phyloP scores from a whole-genome alignment of 2,888 invertebrate genomes.

The Amiota mariae region DNA sequence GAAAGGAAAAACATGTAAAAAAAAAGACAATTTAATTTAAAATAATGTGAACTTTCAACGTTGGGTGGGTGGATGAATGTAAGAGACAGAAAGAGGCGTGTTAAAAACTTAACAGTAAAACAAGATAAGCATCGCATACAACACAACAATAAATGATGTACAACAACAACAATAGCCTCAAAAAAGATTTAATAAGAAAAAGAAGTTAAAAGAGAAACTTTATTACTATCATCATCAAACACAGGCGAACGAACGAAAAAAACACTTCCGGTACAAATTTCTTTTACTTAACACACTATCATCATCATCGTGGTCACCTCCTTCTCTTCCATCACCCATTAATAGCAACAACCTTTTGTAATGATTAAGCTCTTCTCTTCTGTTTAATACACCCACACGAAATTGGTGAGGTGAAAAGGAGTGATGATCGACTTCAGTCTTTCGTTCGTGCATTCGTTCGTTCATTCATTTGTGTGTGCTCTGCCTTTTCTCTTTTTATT shows the following conservation, averaged over 20 bases:
- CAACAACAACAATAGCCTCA: background rate
- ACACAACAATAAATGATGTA: slow-evolving; percentile 35
- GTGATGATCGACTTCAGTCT: background rate
- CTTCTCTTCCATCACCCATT: too few relatives aligned
- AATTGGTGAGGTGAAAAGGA: background rate
- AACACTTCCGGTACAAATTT: slow-evolving; percentile 57
- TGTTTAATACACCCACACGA: background rate
- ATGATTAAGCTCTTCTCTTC: background rate
- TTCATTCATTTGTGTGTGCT: background rate
- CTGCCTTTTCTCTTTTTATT: background rate
- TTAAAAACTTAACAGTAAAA: background rate
- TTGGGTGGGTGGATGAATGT: slow-evolving; percentile 42
- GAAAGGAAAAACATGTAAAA: slow-evolving; percentile 37
- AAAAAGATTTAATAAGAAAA: background rate
- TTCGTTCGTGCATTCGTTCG: background rate
- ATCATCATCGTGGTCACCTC: too few relatives aligned
- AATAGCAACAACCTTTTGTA: background rate
- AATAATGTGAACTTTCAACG: slow-evolving; percentile 67
- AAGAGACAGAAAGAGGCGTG: background rate
- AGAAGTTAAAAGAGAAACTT: slow-evolving; percentile 53
- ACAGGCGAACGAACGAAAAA: slow-evolving; percentile 38
- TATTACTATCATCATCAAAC: background rate
- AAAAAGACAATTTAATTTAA: slow-evolving; percentile 64
- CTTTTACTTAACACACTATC: background rate
- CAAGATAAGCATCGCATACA: background rate